Evolutionary conservation across 2,888 invertebrate genomes (phyloP), one percentile per base, ranked within the genome.

Genomic region (Hemaris fuciformis): DNA sequence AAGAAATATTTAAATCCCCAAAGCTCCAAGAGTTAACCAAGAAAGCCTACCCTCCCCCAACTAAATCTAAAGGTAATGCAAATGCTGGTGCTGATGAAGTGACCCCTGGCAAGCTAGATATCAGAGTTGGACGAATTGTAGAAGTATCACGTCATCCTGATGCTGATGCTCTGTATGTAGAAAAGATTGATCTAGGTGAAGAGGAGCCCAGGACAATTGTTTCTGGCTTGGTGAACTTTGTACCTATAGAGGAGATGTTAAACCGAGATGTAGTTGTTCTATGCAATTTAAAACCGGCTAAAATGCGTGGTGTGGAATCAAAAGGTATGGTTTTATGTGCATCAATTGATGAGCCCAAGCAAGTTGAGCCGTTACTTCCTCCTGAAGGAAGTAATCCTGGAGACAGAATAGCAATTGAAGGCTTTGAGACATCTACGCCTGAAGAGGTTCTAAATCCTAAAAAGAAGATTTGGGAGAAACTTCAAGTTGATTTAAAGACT

Each of bases 391-490:
- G 96, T 65, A 91, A 93, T n/a, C 94, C 97, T 15, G 99, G 99
- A 25, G 98, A 98, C 66, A 94, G 94, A 74, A 94, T 99, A 53
- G 89, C 95, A 62, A 94, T 98, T 61, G 98, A 98, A 84, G 97
- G 97, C 23, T 97, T 95, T 84, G 96, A 96, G 85, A 85, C 84
- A 62, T 97, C 97, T 20, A 93, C 93, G 59, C 96, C 98, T 2
- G 98, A 98, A 87, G 95, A 96, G 27, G 95, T 97, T 66, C 89
- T 99, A 0, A 98, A 99, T 87, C 98, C 98, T 0, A 99, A 99
- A 87, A 99, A 99, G 89, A 99, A 99, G 93, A 93, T 98, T n/a
- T 99, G 98, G 98, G 98, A 98, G 75, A 98, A 97, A 85, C 85
- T 98, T 43, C 97, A 98, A 85, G 94, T 93, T 22, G 96, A 97